Base-by-base conservation (phyloP, 2,113 vertebrate species). In the Raphicerus campestris region DNA sequence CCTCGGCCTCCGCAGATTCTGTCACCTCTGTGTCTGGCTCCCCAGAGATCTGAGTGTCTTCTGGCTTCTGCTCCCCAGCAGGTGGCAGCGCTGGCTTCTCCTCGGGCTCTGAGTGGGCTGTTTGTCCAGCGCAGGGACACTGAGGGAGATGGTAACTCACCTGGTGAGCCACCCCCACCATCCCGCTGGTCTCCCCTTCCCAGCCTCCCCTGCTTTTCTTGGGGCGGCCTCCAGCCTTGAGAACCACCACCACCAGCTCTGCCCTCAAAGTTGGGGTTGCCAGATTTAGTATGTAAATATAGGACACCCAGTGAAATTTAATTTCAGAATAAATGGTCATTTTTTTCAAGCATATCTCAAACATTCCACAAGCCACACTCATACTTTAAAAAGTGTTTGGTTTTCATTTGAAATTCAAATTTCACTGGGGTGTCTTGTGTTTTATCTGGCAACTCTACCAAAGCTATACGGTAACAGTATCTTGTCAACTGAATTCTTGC, bases 91-190 rank as follows among this genome's bases (percentile, higher is more conserved):
- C 24, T 17, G 86, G 35, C 32, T 75, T 60, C 49, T 26, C 47
- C 39, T 26, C 0, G 2, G 85, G 45, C 60, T 55, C 42, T 13
- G 19, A 26, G 55, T 1, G 11, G 28, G 13, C 32, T 42, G 6
- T 84, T 20, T 0, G 17, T 30, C 11, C 49, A 49, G 20, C 35
- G 55, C 32, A 14, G 30, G 49, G 49, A 77, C 82, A 32, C 98
- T 98, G 75, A 92, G 28, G 83, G 84, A 96, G 66, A 98, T 49
- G 63, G 84, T 87, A 55, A 80, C 32, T 20, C 26, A 7, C 26
- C 2, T 81, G 75, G 70, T 49, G 26, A 63, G 3, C 26, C 10
- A 7, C 1, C 2, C 6, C 20, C 26, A 3, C 17, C 53, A 14
- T 35, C 26, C 53, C 8, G 3, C 10, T 6, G 3, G 30, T 17